Conservation (phyloP, 2,113 vertebrate species). For the Ceratotherium simum region DNA sequence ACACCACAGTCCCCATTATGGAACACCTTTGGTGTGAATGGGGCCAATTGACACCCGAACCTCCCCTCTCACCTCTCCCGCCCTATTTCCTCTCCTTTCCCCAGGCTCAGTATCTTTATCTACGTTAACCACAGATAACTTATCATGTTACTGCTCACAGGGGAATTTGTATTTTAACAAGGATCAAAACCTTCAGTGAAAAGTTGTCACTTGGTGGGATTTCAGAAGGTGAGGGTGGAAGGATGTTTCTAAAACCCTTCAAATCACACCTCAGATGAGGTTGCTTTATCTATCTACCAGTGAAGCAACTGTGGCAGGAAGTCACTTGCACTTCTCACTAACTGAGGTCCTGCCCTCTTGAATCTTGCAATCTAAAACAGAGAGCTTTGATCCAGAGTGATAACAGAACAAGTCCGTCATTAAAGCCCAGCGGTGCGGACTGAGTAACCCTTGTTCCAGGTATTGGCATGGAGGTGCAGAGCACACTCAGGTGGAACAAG, state of each 20-base stretch:
- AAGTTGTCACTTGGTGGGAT: not conserved
- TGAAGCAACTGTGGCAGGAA: not conserved
- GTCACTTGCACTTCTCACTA: not conserved
- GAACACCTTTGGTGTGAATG: not conserved
- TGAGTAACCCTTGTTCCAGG: not conserved
- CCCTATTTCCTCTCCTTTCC: not conserved
- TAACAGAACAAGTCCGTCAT: not conserved
- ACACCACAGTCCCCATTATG: not conserved
- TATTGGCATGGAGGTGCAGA: not conserved
- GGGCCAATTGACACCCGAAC: not conserved
- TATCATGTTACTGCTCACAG: not conserved
- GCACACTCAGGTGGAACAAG: not conserved
- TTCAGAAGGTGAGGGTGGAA: not conserved
- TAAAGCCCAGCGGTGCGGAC: not conserved
- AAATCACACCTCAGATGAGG: not conserved
- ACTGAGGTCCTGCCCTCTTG: not conserved
- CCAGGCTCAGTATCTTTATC: not conserved
- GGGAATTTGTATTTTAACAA: constrained; percentile 9
- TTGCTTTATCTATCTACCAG: not conserved
- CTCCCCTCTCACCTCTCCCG: not conserved
- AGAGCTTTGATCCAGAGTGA: not conserved
- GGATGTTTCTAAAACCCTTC: not conserved
- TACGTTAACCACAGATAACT: constrained; percentile 40
- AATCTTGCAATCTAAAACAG: constrained; percentile 10
- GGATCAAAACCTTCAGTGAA: not conserved